Evolutionary conservation across 35 echinoderm and acorn worm genomes (phyloP), one percentile per base, ranked within the genome.

Genomic region (Strongylocentrotus purpuratus): DNA sequence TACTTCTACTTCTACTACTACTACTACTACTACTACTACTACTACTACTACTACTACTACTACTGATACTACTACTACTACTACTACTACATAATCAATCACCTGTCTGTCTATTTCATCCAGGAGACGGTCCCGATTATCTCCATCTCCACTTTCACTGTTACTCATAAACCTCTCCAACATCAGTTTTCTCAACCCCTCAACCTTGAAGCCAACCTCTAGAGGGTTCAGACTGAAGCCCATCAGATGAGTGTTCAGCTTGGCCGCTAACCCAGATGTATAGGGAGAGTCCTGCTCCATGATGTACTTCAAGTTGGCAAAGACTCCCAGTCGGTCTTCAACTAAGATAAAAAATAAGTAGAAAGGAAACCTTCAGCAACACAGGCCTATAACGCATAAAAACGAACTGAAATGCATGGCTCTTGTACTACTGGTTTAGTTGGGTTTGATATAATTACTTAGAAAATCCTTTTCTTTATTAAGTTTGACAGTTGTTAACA

Each of bases 131-230:
- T 78, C 65, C 5, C 18, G 0, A n/a, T 78, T 78, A 4, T 78
- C 65, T 28, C 65, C 28, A 22, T 4, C 20, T 28, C 65, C 17
- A 2, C 61, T 78, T n/a, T 22, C 65, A 28, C 50, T 55, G 50
- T 15, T 55, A 15, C 65, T 18, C 20, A 22, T 78, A n/a, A 78
- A 78, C 4, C n/a, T 78, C 5, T 78, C 28, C 28, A 55, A 12
- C 14, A 86, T 70, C 12, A 97, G 15, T 25, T 92, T 93, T 32
- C 92, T 87, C 78, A 97, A 60, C 46, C 78, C 60, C 45, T 94
- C 78, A 0, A 65, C 58, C 46, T 70, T 95, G 94, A 95, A 97
- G 7, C 96, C 96, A 0, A 88, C 31, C 78, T 97, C 96, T 4
- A 97, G 25, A 5, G 48, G 14, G 48, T 95, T 95, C 25, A 97